A percentile compares a stretch with the other conserved stretches of the same genome.
Evolutionary conservation across 2,888 invertebrate genomes (phyloP).

Genomic region (Leptinotarsa juncta): DNA sequence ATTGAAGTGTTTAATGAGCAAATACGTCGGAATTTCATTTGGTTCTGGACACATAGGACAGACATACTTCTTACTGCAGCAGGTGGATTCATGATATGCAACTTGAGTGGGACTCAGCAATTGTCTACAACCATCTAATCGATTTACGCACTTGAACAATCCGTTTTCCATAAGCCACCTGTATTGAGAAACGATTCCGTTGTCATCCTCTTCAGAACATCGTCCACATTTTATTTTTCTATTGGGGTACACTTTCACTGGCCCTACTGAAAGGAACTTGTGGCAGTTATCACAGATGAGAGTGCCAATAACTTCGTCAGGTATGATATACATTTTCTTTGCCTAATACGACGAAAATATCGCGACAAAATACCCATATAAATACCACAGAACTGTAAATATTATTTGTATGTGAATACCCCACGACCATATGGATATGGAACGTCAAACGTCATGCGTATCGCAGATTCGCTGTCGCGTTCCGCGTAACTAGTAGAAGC

Average conservation of each 20-base stretch:
- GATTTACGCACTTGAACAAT: conserved; percentile 4
- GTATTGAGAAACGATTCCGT: conserved; percentile 30
- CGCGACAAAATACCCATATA: too few relatives aligned
- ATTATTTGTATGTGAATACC: too few relatives aligned
- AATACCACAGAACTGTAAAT: too few relatives aligned
- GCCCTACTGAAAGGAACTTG: conserved; percentile 1
- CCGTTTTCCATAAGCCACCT: conserved; percentile 28
- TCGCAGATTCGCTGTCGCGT: too few relatives aligned
- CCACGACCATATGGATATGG: conserved; percentile 29
- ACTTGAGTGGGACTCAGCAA: not conserved
- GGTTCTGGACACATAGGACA: conserved; percentile 8
- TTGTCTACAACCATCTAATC: not conserved
- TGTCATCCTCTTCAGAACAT: conserved; percentile 28
- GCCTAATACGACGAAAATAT: too few relatives aligned
- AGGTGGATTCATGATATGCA: not conserved
- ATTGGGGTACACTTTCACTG: conserved; percentile 2
- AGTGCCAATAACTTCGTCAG: not conserved
- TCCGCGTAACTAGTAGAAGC: too few relatives aligned
- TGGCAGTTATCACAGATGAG: not conserved
- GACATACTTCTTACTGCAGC: not conserved
- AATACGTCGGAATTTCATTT: not conserved
- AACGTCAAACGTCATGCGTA: too few relatives aligned
- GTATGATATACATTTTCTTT: not conserved
- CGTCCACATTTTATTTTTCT: conserved; percentile 6
- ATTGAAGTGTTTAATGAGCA: conserved; percentile 1